These are phyloP conservation scores for Falco cherrug DNA, from an alignment of 2,797 vertebrate species.

Conservation along the genomic window DNA sequence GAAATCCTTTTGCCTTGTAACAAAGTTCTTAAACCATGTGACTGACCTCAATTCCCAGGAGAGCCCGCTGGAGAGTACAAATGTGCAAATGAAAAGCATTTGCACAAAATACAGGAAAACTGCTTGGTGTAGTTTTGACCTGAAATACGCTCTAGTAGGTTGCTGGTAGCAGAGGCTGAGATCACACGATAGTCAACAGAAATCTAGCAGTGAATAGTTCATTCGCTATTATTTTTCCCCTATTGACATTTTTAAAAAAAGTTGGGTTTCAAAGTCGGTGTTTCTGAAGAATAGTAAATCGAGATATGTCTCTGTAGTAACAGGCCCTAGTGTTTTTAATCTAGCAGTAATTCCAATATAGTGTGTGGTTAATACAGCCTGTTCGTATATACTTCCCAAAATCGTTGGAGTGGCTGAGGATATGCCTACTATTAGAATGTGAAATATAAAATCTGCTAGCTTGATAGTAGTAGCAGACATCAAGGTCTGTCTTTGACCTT, in stretches of 20 bases:
- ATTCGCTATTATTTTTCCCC: neutral
- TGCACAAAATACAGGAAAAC: neutral
- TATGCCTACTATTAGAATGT: neutral
- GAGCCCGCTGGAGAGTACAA: neutral
- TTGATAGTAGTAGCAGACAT: neutral
- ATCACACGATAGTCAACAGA: neutral
- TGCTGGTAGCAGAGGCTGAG: neutral
- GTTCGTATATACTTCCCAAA: neutral
- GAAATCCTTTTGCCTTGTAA: neutral
- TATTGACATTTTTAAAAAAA: neutral
- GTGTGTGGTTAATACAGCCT: neutral
- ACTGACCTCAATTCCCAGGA: constrained; percentile 8
- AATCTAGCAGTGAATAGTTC: neutral
- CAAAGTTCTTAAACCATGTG: neutral
- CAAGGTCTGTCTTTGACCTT: constrained; percentile 4
- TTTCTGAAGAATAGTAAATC: neutral
- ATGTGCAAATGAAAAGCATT: constrained; percentile 14
- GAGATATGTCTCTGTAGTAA: neutral
- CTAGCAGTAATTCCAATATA: neutral
- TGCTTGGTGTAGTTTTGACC: neutral
- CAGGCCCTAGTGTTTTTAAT: neutral
- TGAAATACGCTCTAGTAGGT: neutral
- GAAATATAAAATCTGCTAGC: neutral
- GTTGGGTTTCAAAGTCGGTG: neutral
- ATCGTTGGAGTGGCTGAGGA: neutral